Base-by-base conservation (phyloP, 2,113 vertebrate species). In the Burhinus bistriatus region DNA sequence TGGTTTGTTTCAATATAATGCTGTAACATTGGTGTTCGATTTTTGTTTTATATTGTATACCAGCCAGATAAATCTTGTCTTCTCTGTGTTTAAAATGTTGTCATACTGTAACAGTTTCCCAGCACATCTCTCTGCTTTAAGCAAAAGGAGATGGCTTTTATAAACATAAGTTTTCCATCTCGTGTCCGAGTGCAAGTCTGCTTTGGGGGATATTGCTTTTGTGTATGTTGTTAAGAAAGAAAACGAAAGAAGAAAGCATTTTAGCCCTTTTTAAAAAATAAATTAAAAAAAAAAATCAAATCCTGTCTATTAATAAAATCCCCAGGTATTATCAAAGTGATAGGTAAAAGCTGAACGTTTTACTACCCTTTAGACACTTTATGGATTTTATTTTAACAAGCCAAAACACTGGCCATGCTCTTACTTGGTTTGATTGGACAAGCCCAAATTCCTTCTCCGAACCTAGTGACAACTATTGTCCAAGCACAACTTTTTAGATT, bases 41-140 rank as follows among this genome's bases (percentile, higher is more conserved):
- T 96, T 97, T 85, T 97, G 90, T 94, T 95, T 96, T 95, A 80
- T 94, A 85, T 65, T 94, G 79, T 91, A 90, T 71, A 90, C 38
- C 54, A 89, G 90, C 71, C 86, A 88, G 94, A 97, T 87, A 92
- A 95, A 96, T 90, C 83, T 87, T 30, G 91, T 97, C 92, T 97
- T 61, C 77, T 97, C 91, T 85, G 89, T 98, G 96, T 97, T 96
- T 73, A 94, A 96, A 95, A 93, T 77, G 97, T 97, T 97, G 94
- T 95, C 95, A 80, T 96, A 87, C 68, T 96, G 94, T 97, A 97
- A 89, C 90, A 94, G 93, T 96, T 97, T 93, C 89, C 95, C 62
- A 93, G 91, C 83, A 85, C 90, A 87, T 89, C 95, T 85, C 93
- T 89, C 62, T 85, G 64, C 95, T 97, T 95, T 79, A 95, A 97